These are phyloP conservation scores for Eueides isabella DNA, from an alignment of 1,140 invertebrate species.

Conservation along the genomic window DNA sequence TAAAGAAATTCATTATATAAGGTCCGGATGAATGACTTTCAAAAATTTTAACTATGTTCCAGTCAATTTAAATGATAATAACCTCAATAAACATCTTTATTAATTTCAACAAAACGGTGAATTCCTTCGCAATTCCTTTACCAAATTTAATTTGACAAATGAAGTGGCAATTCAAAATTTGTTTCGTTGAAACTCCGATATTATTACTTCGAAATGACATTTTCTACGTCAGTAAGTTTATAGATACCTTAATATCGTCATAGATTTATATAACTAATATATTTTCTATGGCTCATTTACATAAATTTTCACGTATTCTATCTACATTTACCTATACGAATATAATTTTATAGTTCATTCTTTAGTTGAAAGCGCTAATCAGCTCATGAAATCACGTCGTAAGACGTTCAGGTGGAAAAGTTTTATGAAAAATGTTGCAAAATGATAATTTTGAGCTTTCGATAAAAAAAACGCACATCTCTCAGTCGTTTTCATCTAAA, in stretches of 20 bases:
- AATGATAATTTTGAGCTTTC: too few species aligned
- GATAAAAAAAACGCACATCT: too few species aligned
- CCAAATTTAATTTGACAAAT: slow-evolving; percentile 26
- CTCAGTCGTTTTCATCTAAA: too few species aligned
- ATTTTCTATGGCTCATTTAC: background rate
- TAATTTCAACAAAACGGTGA: slow-evolving; percentile 20
- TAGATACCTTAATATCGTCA: background rate
- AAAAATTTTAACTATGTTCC: slow-evolving; percentile 19
- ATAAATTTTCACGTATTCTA: too few species aligned
- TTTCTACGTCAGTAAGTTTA: slow-evolving; percentile 16
- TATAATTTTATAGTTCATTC: too few species aligned
- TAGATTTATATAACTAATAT: background rate
- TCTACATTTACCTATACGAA: too few species aligned
- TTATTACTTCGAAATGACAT: slow-evolving; percentile 14
- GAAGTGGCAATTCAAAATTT: slow-evolving; percentile 21
- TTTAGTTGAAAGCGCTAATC: too few species aligned
- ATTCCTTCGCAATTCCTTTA: slow-evolving; percentile 15
- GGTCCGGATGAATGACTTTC: background rate
- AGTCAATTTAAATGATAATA: slow-evolving; percentile 28
- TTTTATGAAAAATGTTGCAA: too few species aligned
- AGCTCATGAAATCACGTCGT: too few species aligned
- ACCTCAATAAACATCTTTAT: slow-evolving; percentile 25
- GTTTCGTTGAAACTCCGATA: slow-evolving; percentile 15
- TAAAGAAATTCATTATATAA: background rate
- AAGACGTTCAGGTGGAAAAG: too few species aligned